Evolutionary conservation across 2,888 invertebrate genomes (phyloP).

Genomic region (Scaptomyza tumidula): DNA sequence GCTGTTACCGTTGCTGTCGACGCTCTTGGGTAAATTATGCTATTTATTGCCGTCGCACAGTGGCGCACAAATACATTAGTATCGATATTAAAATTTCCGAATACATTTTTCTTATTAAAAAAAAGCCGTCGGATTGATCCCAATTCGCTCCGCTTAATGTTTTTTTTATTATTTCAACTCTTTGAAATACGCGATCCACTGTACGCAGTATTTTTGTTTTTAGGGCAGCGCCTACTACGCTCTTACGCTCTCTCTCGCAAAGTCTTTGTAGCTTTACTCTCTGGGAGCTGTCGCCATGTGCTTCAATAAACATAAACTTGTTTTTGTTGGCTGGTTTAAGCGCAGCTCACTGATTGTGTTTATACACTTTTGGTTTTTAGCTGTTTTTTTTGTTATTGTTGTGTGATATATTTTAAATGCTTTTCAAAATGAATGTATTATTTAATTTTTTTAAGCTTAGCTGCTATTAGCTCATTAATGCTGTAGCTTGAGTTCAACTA

Average conservation of each 20-base stretch:
- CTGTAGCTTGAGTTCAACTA: not conserved
- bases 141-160: not conserved
- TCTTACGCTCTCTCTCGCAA: constrained; percentile 2
- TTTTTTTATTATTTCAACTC: not conserved
- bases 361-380: constrained; percentile 41
- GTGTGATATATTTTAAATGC: constrained; percentile 20
- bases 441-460: not conserved
- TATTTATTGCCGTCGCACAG: constrained; percentile 60
- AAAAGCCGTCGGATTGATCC: too few relatives aligned
- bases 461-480: not conserved
- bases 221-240: constrained; percentile 32
- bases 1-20: constrained; percentile 43
- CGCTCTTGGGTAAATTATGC: constrained; percentile 71
- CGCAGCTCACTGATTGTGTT: constrained; percentile 53
- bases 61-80: constrained; percentile 14
- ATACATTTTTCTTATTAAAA: not conserved
- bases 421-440: not conserved
- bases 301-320: constrained; percentile 70
- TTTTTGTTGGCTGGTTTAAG: constrained; percentile 60
- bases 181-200: constrained; percentile 13
- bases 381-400: constrained; percentile 16
- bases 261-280: constrained; percentile 17
- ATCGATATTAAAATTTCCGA: not conserved
- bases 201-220: constrained; percentile 38
- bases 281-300: constrained; percentile 56